Conservation (phyloP, 2,113 vertebrate genomes). For the Piaya cayana region DNA sequence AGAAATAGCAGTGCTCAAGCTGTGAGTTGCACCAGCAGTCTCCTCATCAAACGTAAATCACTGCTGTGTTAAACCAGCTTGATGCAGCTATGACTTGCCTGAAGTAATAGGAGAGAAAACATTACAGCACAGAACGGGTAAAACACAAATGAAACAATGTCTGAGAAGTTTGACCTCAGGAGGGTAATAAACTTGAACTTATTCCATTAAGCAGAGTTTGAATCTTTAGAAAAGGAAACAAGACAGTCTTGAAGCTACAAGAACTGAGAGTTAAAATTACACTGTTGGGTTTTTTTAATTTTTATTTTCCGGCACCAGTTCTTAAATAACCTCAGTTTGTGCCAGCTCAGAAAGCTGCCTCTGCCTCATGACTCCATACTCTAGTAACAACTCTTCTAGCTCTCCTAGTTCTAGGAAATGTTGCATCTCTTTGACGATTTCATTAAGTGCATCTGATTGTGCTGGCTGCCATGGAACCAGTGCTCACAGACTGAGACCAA, state of each 20-base stretch:
- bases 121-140: background rate
- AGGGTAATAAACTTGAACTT: background rate
- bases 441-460: background rate
- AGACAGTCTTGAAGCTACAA: background rate
- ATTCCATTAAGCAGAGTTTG: background rate
- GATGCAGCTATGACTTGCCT: background rate
- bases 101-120: background rate
- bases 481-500: background rate
- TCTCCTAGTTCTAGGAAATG: background rate
- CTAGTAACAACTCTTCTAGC: background rate
- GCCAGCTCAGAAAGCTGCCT: background rate
- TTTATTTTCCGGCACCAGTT: background rate
- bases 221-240: background rate
- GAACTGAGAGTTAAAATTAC: background rate
- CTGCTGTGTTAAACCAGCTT: background rate
- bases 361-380: background rate
- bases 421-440: background rate
- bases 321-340: background rate
- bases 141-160: constrained; percentile 2
- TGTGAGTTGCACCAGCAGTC: background rate
- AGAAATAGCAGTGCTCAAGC: background rate
- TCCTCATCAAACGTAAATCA: constrained; percentile 16
- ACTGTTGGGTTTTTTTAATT: background rate
- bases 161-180: background rate
- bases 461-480: background rate